A percentile compares a stretch with the other conserved stretches of the same genome.
phyloP scores from a whole-genome alignment of 2,113 vertebrate species.

The Cervus canadensis region DNA sequence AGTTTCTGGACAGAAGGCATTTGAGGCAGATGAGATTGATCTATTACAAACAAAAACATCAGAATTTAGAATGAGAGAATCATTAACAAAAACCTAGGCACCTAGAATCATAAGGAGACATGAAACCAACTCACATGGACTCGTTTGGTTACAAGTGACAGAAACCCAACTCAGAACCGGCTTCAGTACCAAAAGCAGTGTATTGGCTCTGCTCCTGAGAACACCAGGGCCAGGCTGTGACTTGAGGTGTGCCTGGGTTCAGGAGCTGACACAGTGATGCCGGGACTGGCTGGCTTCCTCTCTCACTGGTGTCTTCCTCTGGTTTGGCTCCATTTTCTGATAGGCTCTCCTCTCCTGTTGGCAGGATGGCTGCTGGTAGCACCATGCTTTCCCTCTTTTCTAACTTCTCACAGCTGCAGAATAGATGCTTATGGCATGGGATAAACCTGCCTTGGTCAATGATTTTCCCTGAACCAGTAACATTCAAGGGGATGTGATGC shows the following conservation, averaged over 20 bases:
- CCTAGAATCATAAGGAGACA: neutral
- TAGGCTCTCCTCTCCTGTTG: neutral
- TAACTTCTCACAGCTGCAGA: neutral
- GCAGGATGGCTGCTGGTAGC: neutral
- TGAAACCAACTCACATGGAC: neutral
- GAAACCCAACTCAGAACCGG: neutral
- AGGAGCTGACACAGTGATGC: no score
- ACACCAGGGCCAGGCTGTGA: no score
- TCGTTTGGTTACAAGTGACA: neutral
- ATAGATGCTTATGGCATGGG: neutral
- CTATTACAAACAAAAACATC: neutral
- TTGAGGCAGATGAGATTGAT: neutral
- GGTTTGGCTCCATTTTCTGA: neutral
- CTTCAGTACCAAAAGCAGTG: neutral
- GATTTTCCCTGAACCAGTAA: neutral
- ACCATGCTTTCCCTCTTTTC: neutral
- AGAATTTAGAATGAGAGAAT: neutral
- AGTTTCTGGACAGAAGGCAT: neutral
- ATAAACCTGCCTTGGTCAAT: neutral
- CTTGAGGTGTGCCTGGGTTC: neutral
- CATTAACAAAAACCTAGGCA: neutral
- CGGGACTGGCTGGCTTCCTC: no score
- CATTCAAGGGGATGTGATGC: neutral
- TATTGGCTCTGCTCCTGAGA: neutral
- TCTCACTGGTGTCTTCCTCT: neutral